Evolutionary conservation across 2,888 invertebrate species (phyloP).

Genomic region (Pseudoips prasinana): DNA sequence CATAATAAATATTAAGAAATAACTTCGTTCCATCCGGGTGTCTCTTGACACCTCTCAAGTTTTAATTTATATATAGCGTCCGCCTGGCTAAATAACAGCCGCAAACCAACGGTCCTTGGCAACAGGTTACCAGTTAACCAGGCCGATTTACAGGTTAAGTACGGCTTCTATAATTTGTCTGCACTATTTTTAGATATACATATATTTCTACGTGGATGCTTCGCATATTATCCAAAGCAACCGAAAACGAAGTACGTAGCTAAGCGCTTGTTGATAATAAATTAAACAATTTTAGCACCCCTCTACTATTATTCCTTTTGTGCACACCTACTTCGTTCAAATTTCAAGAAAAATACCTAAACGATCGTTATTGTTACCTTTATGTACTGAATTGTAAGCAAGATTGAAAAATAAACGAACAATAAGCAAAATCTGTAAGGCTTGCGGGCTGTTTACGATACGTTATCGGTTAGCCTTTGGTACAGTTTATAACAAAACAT

Average conservation of each 20-base stretch:
- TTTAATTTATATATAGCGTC: no score
- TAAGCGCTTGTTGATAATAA: slow-evolving; percentile 70
- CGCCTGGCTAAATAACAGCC: no score
- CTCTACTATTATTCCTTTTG: slow-evolving; percentile 36
- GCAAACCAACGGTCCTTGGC: no score
- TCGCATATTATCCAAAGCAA: slow-evolving; percentile 60
- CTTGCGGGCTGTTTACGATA: slow-evolving; percentile 1
- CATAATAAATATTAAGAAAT: no score
- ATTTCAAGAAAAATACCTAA: slow-evolving; percentile 22
- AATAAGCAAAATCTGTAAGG: slow-evolving; percentile 8
- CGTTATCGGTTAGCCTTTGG: background rate
- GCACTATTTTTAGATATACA: no score
- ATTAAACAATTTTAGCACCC: slow-evolving; percentile 64
- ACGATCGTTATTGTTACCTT: slow-evolving; percentile 20
- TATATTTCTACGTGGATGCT: slow-evolving; percentile 56
- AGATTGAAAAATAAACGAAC: slow-evolving; percentile 19
- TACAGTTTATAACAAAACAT: no score
- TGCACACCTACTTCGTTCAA: slow-evolving; percentile 22
- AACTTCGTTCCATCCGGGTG: no score
- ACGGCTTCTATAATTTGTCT: no score
- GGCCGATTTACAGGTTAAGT: no score
- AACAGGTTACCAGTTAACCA: no score
- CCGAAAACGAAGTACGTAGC: slow-evolving; percentile 59
- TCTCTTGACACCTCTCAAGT: no score
- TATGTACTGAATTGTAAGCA: slow-evolving; percentile 16